Evolutionary conservation across 2,113 vertebrate genomes (phyloP), one percentile per base, ranked within the genome.

Genomic region (Vireo altiloquus): DNA sequence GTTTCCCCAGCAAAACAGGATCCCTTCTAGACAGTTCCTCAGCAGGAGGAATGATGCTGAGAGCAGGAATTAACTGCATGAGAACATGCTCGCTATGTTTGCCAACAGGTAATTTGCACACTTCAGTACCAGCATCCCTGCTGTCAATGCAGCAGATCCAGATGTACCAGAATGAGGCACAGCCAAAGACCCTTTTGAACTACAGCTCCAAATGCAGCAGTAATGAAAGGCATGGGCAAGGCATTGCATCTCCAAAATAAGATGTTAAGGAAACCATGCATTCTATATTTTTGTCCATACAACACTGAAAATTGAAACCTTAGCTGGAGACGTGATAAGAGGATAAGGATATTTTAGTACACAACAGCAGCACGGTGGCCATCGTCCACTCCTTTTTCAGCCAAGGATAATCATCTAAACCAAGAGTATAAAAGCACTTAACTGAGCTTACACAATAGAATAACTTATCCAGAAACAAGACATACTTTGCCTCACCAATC

Each of bases 331-430:
- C 4, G 5, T 39, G 69, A 91, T 82, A 63, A 47, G 4, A 4
- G 30, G 78, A 87, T 72, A 76, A 87, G 53, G 89, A 61, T 94
- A 95, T 90, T 88, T 95, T 88, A 83, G 75, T 49, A 80, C 35
- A 77, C 66, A 88, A 82, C 15, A 84, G 82, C 61, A 77, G 63
- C 54, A 50, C 0, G 0, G 81, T 13, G 10, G 75, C 63, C 63
- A 70, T 47, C 76, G 91, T 39, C 71, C 82, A 79, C 40, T 94
- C 59, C 56, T 91, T 92, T 94, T 94, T 89, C 90, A 90, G 89
- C 59, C n/a, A 80, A 77, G 44, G 31, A 72, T 86, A 77, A 91
- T 37, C 37, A 61, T 71, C 50, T 87, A 60, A 90, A 92, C 57
- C 65, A 82, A 71, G 59, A 57, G 54, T 18, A 74, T 42, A 95